Base-by-base conservation (phyloP, 2,113 vertebrate species). In the Epinephelus cyanopodus region DNA sequence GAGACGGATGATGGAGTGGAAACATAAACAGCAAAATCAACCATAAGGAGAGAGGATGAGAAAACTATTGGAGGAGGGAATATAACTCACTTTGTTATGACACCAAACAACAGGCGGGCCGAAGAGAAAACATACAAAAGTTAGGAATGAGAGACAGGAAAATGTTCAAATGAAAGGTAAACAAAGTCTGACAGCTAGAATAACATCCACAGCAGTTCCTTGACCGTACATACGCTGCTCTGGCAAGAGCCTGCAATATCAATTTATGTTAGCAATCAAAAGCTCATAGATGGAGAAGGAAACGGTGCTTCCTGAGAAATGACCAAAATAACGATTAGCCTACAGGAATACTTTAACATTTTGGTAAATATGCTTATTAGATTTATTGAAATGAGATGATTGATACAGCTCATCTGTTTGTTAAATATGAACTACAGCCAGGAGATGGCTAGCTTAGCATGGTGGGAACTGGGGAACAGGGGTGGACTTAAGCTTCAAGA, bases 121-220 rank as follows among this genome's bases (percentile, higher is more conserved):
- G 80, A 89, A 92, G 90, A 72, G 90, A 94, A 95, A 95, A 95
- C 95, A 95, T 84, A 93, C 90, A 91, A 90, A 94, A 92, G 68
- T 63, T 73, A 88, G 92, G 93, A 95, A 95, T 89, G 89, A 91
- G 92, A 93, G 92, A 95, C 86, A 78, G 91, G 93, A 91, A 95
- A 90, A 92, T 91, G 75, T 95, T 92, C 83, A 92, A 94, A 95
- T 91, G 90, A 94, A 95, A 95, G 83, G 88, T 86, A 95, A 96
- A 96, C 94, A 96, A 92, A 86, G 83, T 64, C 89, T 86, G 89
- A 91, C 94, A 91, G 92, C 91, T 92, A 94, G 74, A 92, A 95
- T 92, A 95, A 95, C 90, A 95, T 93, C 92, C 91, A 92, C 84
- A 64, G 81, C 86, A 9, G 86, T 84, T 91, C 84, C 77, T 85